A percentile compares a stretch with the other conserved stretches of the same genome.
These are phyloP conservation scores for Pocota personata DNA, from an alignment of 2,888 invertebrate species.

Conservation along the genomic window DNA sequence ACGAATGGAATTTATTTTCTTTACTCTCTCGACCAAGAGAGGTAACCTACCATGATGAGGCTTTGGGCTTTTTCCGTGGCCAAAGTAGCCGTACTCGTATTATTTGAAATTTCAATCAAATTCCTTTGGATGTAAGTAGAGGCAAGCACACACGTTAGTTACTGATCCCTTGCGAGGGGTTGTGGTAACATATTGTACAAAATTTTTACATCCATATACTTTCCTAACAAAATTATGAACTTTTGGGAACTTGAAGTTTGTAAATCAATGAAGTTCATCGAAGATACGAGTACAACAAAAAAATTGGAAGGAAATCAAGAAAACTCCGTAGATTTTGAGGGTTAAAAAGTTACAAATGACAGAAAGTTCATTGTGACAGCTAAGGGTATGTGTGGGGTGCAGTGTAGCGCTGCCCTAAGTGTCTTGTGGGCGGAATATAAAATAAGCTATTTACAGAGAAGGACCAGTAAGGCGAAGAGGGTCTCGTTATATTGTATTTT, in stretches of 20 bases:
- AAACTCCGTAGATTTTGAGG: neutral
- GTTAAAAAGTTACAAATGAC: slow-evolving; percentile 11
- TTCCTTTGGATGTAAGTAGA: neutral
- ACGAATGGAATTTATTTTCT: slow-evolving; percentile 2
- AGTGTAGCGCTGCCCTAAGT: neutral
- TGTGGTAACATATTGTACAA: neutral
- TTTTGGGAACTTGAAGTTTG: slow-evolving; percentile 17
- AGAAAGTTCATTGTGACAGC: neutral
- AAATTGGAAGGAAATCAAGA: neutral
- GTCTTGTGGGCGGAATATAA: slow-evolving; percentile 11
- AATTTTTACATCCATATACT: neutral
- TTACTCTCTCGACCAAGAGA: neutral
- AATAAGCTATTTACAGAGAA: neutral
- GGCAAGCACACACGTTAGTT: neutral
- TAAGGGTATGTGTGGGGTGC: neutral
- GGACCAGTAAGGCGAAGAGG: neutral
- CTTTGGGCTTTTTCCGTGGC: neutral
- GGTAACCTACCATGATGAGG: neutral
- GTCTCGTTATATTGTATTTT: slow-evolving; percentile 40
- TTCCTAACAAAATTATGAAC: slow-evolving; percentile 37
- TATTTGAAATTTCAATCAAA: neutral
- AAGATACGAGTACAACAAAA: neutral
- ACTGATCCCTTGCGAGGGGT: neutral
- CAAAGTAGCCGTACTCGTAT: neutral
- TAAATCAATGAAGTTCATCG: slow-evolving; percentile 40